Evolutionary conservation across 1,140 invertebrate species (phyloP), one percentile per base, ranked within the genome.

Genomic region (Nylanderia fulva): DNA sequence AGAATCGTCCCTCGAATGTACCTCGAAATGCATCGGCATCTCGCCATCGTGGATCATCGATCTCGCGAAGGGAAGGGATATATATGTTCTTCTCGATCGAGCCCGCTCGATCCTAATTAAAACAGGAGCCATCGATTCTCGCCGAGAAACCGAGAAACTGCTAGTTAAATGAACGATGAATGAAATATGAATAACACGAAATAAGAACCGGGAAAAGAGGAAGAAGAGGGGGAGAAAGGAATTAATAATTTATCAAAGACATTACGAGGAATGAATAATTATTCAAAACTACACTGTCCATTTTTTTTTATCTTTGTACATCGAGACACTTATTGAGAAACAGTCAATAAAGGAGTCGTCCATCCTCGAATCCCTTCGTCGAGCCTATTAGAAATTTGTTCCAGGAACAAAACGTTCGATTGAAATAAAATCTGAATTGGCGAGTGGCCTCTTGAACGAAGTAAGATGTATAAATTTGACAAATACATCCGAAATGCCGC

Each of bases 41-140:
- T 80, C 85, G 39, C 58, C 74, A 36, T n/a, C n/a, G 3, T 88
- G 63, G 88, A 89, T 88, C 88, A 88, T 89, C 88, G 88, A 89
- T 89, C 88, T 74, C 77, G 60, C 64, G 76, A n/a, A n/a, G n/a
- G n/a, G n/a, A n/a, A n/a, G 71, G 76, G 76, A 87, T 61, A 39
- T 61, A 39, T 56, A 48, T 33, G 36, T 63, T 74, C 48, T 36
- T 75, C 63, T n/a, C n/a, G 60, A 66, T 58, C 86, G 54, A 86
- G 39, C 54, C 54, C 77, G 48, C 24, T 84, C 77, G 87, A 79
- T 87, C 48, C 74, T 87, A 87, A 88, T 88, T 88, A 85, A 88
- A 77, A 87, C 58, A 39, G 60, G 42, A 56, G 63, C 42, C 42
- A 77, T 42, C 58, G 66, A 48, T 71, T 11, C 29, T 33, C n/a